A percentile compares a stretch with the other conserved stretches of the same genome.
These are phyloP conservation scores for Miopithecus talapoin DNA, from an alignment of 2,797 vertebrate species.

Conservation along the genomic window DNA sequence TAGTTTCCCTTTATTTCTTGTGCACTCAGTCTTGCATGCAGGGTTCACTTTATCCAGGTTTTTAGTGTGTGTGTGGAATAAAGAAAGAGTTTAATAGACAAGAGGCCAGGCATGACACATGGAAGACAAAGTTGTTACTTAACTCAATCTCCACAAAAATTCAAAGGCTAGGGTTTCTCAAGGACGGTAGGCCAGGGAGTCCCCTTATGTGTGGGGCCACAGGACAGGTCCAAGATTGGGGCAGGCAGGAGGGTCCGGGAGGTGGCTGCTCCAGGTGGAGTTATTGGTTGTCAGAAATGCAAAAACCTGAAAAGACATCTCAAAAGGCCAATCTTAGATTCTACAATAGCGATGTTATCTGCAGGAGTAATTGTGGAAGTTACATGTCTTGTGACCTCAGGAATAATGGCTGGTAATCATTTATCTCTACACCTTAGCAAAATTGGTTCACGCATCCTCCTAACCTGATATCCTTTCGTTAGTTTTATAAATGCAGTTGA, in stretches of 20 bases:
- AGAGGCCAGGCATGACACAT: neutral
- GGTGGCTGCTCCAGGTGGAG: neutral
- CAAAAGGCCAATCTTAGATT: neutral
- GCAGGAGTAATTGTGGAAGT: neutral
- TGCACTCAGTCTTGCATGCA: neutral
- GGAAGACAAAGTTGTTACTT: neutral
- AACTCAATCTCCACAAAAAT: neutral
- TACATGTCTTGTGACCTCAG: neutral
- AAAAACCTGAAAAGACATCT: neutral
- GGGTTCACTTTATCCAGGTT: neutral
- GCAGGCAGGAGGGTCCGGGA: neutral
- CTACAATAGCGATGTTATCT: neutral
- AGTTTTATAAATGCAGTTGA: neutral
- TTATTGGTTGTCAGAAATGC: neutral
- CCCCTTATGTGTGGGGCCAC: neutral
- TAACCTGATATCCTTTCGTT: neutral
- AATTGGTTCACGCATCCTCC: neutral
- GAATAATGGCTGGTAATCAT: neutral
- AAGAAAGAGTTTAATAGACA: neutral
- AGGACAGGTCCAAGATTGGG: neutral
- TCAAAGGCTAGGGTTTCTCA: neutral
- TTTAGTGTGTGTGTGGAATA: neutral
- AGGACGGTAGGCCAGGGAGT: neutral
- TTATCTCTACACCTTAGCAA: neutral
- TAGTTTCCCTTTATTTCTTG: neutral